phyloP scores from a whole-genome alignment of 1,140 invertebrate genomes.

The Lepidotrigona ventralis region DNA sequence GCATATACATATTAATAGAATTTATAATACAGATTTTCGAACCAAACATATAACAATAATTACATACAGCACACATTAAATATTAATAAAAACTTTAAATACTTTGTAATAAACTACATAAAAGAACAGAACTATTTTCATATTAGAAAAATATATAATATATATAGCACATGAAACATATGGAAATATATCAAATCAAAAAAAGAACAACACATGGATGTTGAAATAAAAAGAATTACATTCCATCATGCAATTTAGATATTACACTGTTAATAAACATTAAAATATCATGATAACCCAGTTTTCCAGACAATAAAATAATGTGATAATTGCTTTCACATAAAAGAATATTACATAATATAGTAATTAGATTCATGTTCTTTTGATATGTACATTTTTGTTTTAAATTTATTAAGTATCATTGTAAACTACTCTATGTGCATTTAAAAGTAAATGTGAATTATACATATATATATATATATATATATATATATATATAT shows the following conservation, averaged over 20 bases:
- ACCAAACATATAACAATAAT: constrained; percentile 26
- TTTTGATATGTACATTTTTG: not conserved
- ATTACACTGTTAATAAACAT: constrained; percentile 46
- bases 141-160: constrained; percentile 24
- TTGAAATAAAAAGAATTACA: constrained; percentile 32
- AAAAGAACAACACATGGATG: constrained; percentile 10
- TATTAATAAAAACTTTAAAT: constrained; percentile 20
- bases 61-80: constrained; percentile 18
- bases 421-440: not conserved
- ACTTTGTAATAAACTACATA: constrained; percentile 13
- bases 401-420: not conserved
- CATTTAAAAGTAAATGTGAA: not conserved
- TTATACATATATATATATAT: no score
- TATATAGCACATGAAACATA: constrained; percentile 19
- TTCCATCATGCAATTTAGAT: constrained; percentile 45
- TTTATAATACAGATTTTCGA: constrained; percentile 2
- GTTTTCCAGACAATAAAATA: constrained; percentile 25
- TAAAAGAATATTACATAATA: not conserved
- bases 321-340: constrained; percentile 24
- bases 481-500: no score
- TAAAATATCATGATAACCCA: constrained; percentile 34
- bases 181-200: not conserved
- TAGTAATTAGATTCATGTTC: not conserved
- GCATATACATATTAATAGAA: constrained; percentile 41
- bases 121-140: constrained; percentile 8